Conservation (phyloP, 2,797 vertebrate species). For the Coregonus sp. region DNA sequence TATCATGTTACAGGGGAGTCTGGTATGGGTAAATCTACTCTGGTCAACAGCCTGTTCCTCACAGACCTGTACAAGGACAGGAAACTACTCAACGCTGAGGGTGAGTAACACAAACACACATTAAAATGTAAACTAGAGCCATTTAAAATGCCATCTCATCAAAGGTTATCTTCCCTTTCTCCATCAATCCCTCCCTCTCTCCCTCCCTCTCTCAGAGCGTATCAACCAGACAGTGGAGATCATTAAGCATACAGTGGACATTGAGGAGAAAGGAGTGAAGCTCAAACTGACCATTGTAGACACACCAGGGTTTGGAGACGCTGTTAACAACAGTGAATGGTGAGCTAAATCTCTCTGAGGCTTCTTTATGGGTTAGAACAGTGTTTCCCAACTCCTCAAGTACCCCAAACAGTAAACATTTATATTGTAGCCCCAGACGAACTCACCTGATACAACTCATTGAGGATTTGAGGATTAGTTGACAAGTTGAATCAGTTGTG, state of each 20-base stretch:
- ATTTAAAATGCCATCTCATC: not conserved
- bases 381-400: too few species aligned
- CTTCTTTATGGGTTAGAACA: too few species aligned
- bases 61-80: slow-evolving; percentile 86
- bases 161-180: not conserved
- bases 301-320: slow-evolving; percentile 97
- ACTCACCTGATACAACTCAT: too few species aligned
- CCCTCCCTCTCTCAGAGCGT: slow-evolving; percentile 75
- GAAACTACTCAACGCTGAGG: slow-evolving; percentile 83
- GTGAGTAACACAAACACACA: slow-evolving; percentile 55
- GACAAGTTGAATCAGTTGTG: too few species aligned
- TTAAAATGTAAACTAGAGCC: not conserved
- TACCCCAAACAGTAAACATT: too few species aligned
- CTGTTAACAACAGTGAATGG: slow-evolving; percentile 97
- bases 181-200: too few species aligned
- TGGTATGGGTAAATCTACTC: slow-evolving; percentile 82
- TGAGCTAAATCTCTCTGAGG: slow-evolving; percentile 64
- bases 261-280: slow-evolving; percentile 98
- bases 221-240: slow-evolving; percentile 98
- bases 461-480: too few species aligned
- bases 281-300: slow-evolving; percentile 97
- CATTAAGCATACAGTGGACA: slow-evolving; percentile 96
- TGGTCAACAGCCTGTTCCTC: slow-evolving; percentile 84
- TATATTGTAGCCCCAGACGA: too few species aligned
- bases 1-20: slow-evolving; percentile 74